Percentiles rank a stretch among this genome's conserved stretches.
These are phyloP conservation scores for Drosophila nr. perissopoda DNA, from an alignment of 2,888 invertebrate genomes.

Conservation along the genomic window DNA sequence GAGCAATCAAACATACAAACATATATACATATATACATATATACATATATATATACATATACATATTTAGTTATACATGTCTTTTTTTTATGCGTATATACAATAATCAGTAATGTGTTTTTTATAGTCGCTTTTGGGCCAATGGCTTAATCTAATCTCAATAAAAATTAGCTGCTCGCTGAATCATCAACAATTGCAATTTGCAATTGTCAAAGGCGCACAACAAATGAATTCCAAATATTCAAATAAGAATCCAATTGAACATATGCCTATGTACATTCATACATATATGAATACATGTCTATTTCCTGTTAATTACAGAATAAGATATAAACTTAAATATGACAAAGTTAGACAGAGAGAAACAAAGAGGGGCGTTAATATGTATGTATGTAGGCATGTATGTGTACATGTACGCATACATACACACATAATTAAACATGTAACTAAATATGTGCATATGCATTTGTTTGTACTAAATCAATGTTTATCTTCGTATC, in stretches of 20 bases:
- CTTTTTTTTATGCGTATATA: background rate
- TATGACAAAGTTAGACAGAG: conserved; percentile 1
- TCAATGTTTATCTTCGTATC: background rate
- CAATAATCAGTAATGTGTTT: background rate
- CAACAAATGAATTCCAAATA: background rate
- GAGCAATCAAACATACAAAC: background rate
- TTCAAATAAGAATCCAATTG: background rate
- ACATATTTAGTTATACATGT: background rate
- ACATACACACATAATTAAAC: background rate
- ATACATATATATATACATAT: background rate
- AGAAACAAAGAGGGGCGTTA: conserved; percentile 15
- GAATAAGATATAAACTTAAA: conserved; percentile 19
- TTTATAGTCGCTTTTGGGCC: background rate
- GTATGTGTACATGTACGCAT: background rate
- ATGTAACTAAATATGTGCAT: background rate
- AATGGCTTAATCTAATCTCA: conserved; percentile 3
- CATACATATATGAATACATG: background rate
- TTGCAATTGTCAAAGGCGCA: background rate
- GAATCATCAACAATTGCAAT: conserved; percentile 13
- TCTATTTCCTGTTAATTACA: background rate
- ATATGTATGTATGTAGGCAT: background rate
- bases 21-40: background rate
- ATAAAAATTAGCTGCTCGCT: background rate
- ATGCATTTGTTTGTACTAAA: conserved; percentile 15
- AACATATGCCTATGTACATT: background rate